phyloP scores from a whole-genome alignment of 2,888 invertebrate genomes.

The Adelognathus sp. region DNA sequence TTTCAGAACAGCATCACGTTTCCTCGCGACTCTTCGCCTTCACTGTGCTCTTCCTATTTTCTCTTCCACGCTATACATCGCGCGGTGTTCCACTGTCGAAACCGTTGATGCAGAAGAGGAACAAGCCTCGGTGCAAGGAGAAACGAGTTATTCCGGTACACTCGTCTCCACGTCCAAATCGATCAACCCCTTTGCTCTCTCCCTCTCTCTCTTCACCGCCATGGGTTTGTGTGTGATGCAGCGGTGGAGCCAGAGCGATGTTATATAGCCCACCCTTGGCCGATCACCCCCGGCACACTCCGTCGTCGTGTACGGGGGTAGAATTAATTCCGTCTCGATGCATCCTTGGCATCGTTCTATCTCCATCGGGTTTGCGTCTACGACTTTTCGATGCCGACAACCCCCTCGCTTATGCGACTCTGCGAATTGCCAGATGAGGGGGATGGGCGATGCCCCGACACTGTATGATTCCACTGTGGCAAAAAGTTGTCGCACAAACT shows the following conservation, averaged over 20 bases:
- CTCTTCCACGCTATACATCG: slow-evolving; percentile 12
- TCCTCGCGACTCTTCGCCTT: not conserved
- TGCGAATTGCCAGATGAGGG: not conserved
- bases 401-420: not conserved
- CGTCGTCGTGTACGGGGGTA: slow-evolving; percentile 42
- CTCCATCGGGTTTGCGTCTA: slow-evolving; percentile 7
- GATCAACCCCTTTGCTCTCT: slow-evolving; percentile 55
- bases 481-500: not conserved
- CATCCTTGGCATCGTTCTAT: slow-evolving; percentile 49
- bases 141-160: slow-evolving; percentile 61
- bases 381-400: not conserved
- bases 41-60: not conserved
- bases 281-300: not conserved
- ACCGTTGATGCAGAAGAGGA: slow-evolving; percentile 58
- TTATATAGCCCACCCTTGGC: not conserved
- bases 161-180: slow-evolving; percentile 61
- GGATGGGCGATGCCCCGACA: not conserved
- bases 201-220: too few species aligned
- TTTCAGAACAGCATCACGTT: not conserved
- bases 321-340: slow-evolving; percentile 59
- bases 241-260: slow-evolving; percentile 19
- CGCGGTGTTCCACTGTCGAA: slow-evolving; percentile 54
- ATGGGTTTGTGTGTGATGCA: slow-evolving; percentile 51
- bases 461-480: not conserved
- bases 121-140: slow-evolving; percentile 60